Evolutionary conservation across 2,888 invertebrate species (phyloP).

Genomic region (Leucozona laternaria): DNA sequence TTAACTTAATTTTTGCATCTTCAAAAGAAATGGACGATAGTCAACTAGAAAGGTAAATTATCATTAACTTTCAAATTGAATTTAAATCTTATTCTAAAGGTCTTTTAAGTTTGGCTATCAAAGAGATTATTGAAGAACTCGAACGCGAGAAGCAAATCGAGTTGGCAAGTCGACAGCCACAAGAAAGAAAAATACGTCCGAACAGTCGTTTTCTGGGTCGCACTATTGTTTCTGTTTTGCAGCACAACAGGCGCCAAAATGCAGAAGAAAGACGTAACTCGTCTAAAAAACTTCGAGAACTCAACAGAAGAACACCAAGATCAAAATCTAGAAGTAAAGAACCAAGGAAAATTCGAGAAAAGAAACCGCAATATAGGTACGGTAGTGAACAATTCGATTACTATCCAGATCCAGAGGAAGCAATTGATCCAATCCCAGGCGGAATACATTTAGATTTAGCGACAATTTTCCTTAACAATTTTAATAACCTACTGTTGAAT

Average conservation of each 20-base stretch:
- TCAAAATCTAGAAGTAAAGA: constrained; percentile 57
- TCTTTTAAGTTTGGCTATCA: constrained; percentile 52
- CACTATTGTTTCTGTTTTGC: constrained; percentile 79
- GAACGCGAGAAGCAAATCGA: constrained; percentile 36
- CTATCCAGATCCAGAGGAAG: not conserved
- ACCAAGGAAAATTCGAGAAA: constrained; percentile 15
- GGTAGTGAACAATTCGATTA: not conserved
- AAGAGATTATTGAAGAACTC: constrained; percentile 64
- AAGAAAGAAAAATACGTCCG: constrained; percentile 66
- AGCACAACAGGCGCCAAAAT: constrained; percentile 79
- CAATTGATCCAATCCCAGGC: not conserved
- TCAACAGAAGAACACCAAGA: constrained; percentile 76
- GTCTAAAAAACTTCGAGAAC: constrained; percentile 78
- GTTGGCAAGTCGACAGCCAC: constrained; percentile 3
- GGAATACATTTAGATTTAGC: constrained; percentile 16
- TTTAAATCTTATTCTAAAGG: not conserved
- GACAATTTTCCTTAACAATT: constrained; percentile 29
- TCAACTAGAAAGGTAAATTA: constrained; percentile 12
- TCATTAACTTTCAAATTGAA: not conserved
- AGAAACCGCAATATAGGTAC: not conserved
- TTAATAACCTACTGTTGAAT: constrained; percentile 6
- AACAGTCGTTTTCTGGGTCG: constrained; percentile 81
- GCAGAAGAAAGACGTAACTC: constrained; percentile 78
- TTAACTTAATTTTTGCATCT: too few species aligned
- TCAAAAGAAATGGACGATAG: constrained; percentile 11